Evolutionary conservation across 1,140 invertebrate species (phyloP).

Genomic region (Neodiprion lecontei): DNA sequence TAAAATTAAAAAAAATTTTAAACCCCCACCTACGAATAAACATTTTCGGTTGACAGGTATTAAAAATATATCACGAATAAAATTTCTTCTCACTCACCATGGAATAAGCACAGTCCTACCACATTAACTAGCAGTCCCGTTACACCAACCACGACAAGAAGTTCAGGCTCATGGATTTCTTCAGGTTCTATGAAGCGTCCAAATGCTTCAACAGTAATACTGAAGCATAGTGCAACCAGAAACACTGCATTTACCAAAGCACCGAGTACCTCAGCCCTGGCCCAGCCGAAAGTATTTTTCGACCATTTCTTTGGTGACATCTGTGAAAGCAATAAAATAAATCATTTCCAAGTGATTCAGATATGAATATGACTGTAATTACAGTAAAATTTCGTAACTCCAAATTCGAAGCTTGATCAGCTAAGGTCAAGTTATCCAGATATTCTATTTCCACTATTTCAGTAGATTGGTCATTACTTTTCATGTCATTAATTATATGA

Average conservation of each 20-base stretch:
- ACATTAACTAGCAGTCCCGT: conserved; percentile 85
- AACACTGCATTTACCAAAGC: conserved; percentile 92
- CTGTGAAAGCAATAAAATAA: conserved; percentile 61
- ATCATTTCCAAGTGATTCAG: conserved; percentile 21
- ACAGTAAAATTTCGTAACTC: conserved; percentile 8
- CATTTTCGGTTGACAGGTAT: no score
- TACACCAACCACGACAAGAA: conserved; percentile 79
- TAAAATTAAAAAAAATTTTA: no score
- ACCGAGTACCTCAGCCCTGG: conserved; percentile 91
- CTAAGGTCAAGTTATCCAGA: conserved; percentile 7
- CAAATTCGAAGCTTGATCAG: conserved; percentile 12
- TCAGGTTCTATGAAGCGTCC: conserved; percentile 89
- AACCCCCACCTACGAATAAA: no score
- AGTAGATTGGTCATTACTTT: no score
- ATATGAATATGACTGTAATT: conserved; percentile 12
- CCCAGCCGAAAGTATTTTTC: conserved; percentile 95
- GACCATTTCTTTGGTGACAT: conserved; percentile 96
- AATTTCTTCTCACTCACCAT: conserved; percentile 69
- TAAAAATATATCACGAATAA: no score
- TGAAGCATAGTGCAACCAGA: conserved; percentile 91
- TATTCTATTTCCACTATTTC: no score
- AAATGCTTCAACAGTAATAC: conserved; percentile 88
- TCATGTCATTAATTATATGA: no score
- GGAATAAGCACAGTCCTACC: conserved; percentile 82
- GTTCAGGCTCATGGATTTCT: conserved; percentile 79